phyloP scores from a whole-genome alignment of 2,797 vertebrate species.

The Ctenopoma multispine region DNA sequence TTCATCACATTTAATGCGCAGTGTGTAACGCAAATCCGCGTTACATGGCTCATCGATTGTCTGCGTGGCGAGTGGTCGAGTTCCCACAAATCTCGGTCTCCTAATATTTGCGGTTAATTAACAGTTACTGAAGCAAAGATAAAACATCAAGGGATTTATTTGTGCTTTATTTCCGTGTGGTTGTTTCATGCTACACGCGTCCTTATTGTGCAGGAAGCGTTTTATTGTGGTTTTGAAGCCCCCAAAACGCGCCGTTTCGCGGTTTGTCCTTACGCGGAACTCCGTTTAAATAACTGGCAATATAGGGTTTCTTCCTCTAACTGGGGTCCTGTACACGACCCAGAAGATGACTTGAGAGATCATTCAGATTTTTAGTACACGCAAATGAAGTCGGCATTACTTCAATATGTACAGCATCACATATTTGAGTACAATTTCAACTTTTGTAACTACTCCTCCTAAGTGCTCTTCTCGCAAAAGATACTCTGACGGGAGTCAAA shows the following conservation, averaged over 20 bases:
- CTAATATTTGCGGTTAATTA: slow-evolving; percentile 10
- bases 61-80: slow-evolving; percentile 70
- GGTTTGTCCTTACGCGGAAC: not conserved
- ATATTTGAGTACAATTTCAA: not conserved
- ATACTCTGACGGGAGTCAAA: not conserved
- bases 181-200: not conserved
- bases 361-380: accelerated
- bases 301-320: not conserved
- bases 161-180: accelerated
- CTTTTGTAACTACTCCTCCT: slow-evolving; percentile 30
- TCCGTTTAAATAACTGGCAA: not conserved
- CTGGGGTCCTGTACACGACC: accelerated
- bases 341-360: accelerated
- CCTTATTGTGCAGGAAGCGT: slow-evolving; percentile 1
- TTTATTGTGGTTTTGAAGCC: slow-evolving; percentile 12
- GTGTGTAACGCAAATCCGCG: slow-evolving; percentile 42
- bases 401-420: accelerated
- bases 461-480: no score
- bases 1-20: slow-evolving; percentile 16
- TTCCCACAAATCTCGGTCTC: not conserved
- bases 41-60: slow-evolving; percentile 63
- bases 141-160: accelerated
- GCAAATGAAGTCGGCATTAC: not conserved
- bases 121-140: not conserved
- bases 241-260: slow-evolving; percentile 30